Base-by-base conservation (phyloP, 2,113 vertebrate genomes). In the Jacana jacana region DNA sequence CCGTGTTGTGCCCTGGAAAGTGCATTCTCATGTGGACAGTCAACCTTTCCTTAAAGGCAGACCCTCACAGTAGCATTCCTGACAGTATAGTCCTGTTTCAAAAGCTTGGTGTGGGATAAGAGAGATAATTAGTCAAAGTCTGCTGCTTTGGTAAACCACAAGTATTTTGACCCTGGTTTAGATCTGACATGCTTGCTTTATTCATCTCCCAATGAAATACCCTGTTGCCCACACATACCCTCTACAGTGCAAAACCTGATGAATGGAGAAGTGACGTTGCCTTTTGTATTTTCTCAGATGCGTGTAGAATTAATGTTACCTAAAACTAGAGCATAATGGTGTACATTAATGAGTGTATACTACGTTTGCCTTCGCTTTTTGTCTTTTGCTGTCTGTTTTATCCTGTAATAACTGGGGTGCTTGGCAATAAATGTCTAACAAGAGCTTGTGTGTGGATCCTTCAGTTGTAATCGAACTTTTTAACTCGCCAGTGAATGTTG, bases 201-300 rank as follows among this genome's bases (percentile, higher is more conserved):
- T 82, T 73, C 52, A 40, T 80, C 31, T 66, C 33, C 23, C 16
- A 28, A 28, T 73, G 58, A 66, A 86, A 49, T 24, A 7, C 1
- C 44, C 35, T 61, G 3, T 37, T 72, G 33, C 31, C 80, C 33
- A 17, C 40, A 27, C 37, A 8, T 40, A 11, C 9, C 31, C n/a
- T 54, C 49, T 54, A 1, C 40, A n/a, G 39, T 37, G 22, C 69
- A 61, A 61, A 65, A 48, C 8, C 30, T 63, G 57, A 30, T 54
- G 39, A 33, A 1, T 66, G 66, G 52, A 57, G 57, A 11, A 83
- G 35, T 42, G 25, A 2, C 0, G 0, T 66, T 81, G 72, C 54
- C 30, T 44, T 18, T 46, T 51, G 46, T 42, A 3, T 44, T 57
- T 73, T 54, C 60, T 44, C 44, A 58, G 30, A 3, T 37, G 18